Evolutionary conservation across 1,140 invertebrate genomes (phyloP).

Genomic region (Pseudomyrmex flavicornis): DNA sequence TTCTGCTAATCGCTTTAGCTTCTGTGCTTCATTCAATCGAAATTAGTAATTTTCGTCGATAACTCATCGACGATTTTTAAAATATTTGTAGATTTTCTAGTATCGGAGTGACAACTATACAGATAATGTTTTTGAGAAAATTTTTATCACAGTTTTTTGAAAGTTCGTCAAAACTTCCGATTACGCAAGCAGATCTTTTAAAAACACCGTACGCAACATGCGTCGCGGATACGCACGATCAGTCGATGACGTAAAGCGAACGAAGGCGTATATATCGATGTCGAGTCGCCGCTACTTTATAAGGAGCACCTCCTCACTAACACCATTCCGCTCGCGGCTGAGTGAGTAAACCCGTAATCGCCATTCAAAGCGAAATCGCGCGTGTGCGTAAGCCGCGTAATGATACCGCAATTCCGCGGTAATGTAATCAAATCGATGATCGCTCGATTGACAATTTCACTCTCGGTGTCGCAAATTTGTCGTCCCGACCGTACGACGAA

Average conservation of each 20-base stretch:
- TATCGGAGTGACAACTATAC: no score
- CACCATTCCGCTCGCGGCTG: constrained; percentile 66
- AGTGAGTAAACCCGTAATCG: constrained; percentile 49
- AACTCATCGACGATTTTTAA: constrained; percentile 8
- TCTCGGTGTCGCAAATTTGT: constrained; percentile 51
- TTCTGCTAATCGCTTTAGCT: background rate
- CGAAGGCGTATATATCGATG: constrained; percentile 75
- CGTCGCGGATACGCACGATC: constrained; percentile 68
- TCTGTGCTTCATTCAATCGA: constrained; percentile 10
- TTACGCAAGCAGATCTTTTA: constrained; percentile 47
- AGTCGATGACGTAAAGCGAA: constrained; percentile 77
- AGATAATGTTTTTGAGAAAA: no score
- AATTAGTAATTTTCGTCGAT: background rate
- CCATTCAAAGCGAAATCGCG: constrained; percentile 52
- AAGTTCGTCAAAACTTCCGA: background rate
- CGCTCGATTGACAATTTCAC: constrained; percentile 33
- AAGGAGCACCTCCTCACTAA: constrained; percentile 78
- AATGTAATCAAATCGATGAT: constrained; percentile 53
- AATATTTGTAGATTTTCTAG: background rate
- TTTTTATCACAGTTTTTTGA: no score
- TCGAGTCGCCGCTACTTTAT: constrained; percentile 79
- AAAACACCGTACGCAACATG: constrained; percentile 45
- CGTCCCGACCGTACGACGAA: constrained; percentile 4
- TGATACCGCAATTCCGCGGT: constrained; percentile 44
- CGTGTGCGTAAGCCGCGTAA: constrained; percentile 50